A percentile compares a stretch with the other conserved stretches of the same genome.
Evolutionary conservation across 2,113 vertebrate genomes (phyloP).

Genomic region (Laticauda laticaudata): DNA sequence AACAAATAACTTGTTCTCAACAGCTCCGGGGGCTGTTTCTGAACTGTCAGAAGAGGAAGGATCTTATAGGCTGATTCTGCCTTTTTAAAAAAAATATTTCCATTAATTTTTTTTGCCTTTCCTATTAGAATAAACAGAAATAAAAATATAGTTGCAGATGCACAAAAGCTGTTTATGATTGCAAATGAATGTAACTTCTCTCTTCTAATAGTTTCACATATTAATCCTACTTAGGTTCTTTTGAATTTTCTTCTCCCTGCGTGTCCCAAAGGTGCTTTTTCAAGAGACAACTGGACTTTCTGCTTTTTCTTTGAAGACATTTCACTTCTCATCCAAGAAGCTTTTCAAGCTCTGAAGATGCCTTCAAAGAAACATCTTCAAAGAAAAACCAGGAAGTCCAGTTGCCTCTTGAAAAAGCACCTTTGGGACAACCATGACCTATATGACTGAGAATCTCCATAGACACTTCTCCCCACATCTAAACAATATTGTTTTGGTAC

Average conservation of each 20-base stretch:
- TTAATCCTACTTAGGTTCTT: background rate
- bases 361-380: too few species aligned
- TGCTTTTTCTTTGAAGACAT: too few species aligned
- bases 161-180: background rate
- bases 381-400: too few species aligned
- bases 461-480: background rate
- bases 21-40: background rate
- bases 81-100: background rate
- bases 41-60: background rate
- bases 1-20: background rate
- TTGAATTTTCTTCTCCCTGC: background rate
- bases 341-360: too few species aligned
- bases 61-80: background rate
- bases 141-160: background rate
- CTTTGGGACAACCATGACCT: too few species aligned
- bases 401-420: too few species aligned
- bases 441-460: too few species aligned
- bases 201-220: fast-evolving
- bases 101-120: background rate
- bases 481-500: background rate
- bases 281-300: too few species aligned
- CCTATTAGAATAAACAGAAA: background rate
- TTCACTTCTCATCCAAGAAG: too few species aligned
- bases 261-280: too few species aligned
- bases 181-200: background rate